These are phyloP conservation scores for Papilio gigon DNA, from an alignment of 2,888 invertebrate genomes.

Conservation along the genomic window DNA sequence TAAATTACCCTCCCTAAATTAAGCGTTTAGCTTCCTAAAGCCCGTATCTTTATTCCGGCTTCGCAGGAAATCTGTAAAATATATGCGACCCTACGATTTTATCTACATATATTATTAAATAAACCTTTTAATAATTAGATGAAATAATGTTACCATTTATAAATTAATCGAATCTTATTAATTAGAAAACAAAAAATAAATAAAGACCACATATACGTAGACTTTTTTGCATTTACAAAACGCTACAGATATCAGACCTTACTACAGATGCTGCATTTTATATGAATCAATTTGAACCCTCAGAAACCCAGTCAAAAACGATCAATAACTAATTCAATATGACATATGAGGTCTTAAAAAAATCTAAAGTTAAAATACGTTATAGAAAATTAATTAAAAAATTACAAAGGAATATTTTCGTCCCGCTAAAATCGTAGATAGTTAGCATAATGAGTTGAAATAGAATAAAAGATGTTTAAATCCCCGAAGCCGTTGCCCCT, in stretches of 20 bases:
- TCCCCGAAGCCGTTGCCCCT: conserved; percentile 4
- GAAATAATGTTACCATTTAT: not conserved
- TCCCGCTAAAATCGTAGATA: not conserved
- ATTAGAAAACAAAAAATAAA: no score
- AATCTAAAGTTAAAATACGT: not conserved
- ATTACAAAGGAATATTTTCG: not conserved
- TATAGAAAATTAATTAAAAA: not conserved
- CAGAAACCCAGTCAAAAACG: no score
- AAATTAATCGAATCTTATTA: no score
- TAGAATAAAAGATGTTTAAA: conserved; percentile 14
- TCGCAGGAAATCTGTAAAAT: conserved; percentile 10
- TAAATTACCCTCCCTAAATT: conserved; percentile 31
- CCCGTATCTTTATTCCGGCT: not conserved
- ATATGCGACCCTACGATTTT: conserved; percentile 4
- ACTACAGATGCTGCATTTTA: no score
- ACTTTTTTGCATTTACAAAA: no score
- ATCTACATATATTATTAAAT: not conserved
- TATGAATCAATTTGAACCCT: no score
- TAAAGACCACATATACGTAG: no score
- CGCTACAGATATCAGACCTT: no score
- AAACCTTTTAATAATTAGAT: not conserved
- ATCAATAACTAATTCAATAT: no score
- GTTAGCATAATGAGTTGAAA: conserved; percentile 3
- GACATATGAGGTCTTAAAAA: not conserved
- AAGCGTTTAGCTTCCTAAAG: conserved; percentile 27